These are phyloP conservation scores for Falco biarmicus DNA, from an alignment of 2,797 vertebrate genomes.

Conservation along the genomic window DNA sequence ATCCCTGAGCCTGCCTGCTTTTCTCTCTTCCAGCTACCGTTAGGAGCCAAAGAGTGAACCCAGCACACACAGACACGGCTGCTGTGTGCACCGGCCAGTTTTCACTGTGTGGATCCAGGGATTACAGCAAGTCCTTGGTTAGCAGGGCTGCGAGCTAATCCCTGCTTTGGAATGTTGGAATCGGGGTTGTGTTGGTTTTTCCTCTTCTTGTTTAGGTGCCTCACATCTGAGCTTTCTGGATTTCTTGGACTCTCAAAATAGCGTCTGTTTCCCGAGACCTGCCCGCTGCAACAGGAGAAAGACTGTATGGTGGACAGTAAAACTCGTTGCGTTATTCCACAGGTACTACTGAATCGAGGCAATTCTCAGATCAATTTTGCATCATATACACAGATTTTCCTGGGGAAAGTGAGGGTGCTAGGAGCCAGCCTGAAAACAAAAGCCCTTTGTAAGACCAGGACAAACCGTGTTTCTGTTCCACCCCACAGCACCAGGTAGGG, in stretches of 20 bases:
- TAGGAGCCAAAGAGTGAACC: neutral
- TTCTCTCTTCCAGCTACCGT: neutral
- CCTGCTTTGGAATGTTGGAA: neutral
- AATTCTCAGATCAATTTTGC: neutral
- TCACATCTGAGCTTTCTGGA: neutral
- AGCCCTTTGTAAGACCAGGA: neutral
- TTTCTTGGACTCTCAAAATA: neutral
- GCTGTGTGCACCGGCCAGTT: neutral
- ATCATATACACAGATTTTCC: neutral
- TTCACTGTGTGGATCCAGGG: neutral
- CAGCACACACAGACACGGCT: accelerated
- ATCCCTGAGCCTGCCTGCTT: neutral
- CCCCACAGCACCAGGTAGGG: neutral
- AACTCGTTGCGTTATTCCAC: accelerated
- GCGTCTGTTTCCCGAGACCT: neutral
- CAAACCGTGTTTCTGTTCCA: neutral
- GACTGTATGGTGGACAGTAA: neutral
- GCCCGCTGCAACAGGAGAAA: neutral
- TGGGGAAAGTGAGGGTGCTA: neutral
- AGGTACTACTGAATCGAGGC: neutral
- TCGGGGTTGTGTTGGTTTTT: accelerated
- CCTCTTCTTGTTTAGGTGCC: neutral
- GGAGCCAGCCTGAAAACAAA: neutral
- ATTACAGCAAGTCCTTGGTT: neutral
- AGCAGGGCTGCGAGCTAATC: neutral